Conservation (phyloP, 1,140 invertebrate species). For the Heliconius congener region DNA sequence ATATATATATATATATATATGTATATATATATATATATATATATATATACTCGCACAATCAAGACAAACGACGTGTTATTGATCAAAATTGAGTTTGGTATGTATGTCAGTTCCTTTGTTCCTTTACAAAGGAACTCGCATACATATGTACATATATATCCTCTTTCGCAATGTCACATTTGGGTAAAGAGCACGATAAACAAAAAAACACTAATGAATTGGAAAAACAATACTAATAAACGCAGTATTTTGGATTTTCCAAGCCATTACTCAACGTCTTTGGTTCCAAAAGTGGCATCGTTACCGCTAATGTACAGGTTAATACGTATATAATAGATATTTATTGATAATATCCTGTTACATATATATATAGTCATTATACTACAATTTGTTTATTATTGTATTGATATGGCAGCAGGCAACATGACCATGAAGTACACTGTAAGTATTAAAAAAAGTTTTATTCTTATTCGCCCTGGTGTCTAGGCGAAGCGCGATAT, state of each 20-base stretch:
- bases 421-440: constrained; percentile 4
- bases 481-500: no score
- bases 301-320: not conserved
- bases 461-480: no score
- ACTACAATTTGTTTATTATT: not conserved
- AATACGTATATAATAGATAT: not conserved
- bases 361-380: constrained; percentile 1
- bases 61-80: no score
- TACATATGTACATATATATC: no score
- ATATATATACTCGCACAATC: no score
- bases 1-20: no score
- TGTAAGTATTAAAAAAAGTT: not conserved
- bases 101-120: no score
- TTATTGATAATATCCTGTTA: not conserved
- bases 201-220: not conserved
- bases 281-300: not conserved
- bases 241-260: not conserved
- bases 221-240: not conserved
- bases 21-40: no score
- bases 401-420: not conserved
- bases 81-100: no score
- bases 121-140: no score
- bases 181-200: no score
- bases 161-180: no score
- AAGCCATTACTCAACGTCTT: not conserved